Evolutionary conservation across 2,888 invertebrate species (phyloP), one percentile per base, ranked within the genome.

Genomic region (Pseudoips prasinana): DNA sequence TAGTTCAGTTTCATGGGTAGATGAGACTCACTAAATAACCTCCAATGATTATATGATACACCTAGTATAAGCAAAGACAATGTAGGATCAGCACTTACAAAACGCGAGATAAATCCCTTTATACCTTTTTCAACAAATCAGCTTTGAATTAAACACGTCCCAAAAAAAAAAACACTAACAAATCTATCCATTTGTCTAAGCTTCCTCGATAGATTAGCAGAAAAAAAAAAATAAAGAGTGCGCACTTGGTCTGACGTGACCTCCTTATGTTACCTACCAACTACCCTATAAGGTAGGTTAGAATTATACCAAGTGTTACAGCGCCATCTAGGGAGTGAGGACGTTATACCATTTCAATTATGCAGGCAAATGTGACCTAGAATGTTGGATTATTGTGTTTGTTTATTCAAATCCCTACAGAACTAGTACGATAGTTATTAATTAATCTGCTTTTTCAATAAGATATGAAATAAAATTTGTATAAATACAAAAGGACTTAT

Each of bases 281-380:
- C 20, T n/a, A 36, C 62, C 61, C 35, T 44, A 69, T 67, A 74
- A 41, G 74, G 74, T 19, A 48, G 60, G 54, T 20, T n/a, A 20
- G 3, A 20, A 58, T 62, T 53, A 53, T 36, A 40, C 39, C 33
- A 36, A 42, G 39, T 43, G 46, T 40, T 56, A 57, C 60, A 52
- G 44, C 51, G n/a, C 72, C 73, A 43, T 63, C 33, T 61, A 73
- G 32, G 66, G 72, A 29, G 38, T 40, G 58, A 54, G 61, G 63
- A 63, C 64, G 57, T 42, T 49, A 42, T 54, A 51, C 51, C 52
- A 46, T 49, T 46, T 51, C 56, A 58, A 64, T 64, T 59, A 53
- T 62, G 54, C 59, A 66, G 55, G 46, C 56, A 55, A 67, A 61
- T 58, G 42, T 53, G 64, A 38, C 62, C 64, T 59, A 69, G 58